Base-by-base conservation (phyloP, 2,797 vertebrate species). In the Chromobotia macracanthus region DNA sequence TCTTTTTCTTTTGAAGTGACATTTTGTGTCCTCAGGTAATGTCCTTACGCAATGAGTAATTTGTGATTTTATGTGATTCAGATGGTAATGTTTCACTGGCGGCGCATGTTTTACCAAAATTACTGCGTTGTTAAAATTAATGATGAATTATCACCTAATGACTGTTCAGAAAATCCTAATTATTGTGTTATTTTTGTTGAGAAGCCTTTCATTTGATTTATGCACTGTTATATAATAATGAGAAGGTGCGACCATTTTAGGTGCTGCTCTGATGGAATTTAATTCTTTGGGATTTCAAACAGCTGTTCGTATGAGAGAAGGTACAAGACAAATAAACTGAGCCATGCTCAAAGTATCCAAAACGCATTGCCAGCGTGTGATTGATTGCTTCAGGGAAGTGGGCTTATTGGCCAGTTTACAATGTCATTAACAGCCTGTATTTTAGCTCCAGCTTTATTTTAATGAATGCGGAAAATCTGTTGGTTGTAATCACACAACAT, bases 381-480 rank as follows among this genome's bases (percentile, higher is more conserved):
- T 89, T 86, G 85, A 89, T 88, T 86, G 80, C 86, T 87, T 81
- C 82, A 89, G 85, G 88, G 82, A 87, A 80, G 77, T 69, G 71
- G 75, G 83, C 66, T 87, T 86, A 85, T 87, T 90, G 87, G 89
- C 87, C 83, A 85, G 80, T 89, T 89, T 89, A 88, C 87, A 89
- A 90, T 84, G 87, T 87, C 84, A 86, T 84, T 87, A 86, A 73
- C 75, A 82, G 65, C 73, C 77, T 79, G 65, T 83, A 81, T 87
- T 82, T 82, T 75, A 75, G 81, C 85, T 87, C 80, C 74, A 70
- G 75, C 83, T 82, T 84, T 84, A 81, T 72, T 84, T 84, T 90
- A 89, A 89, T 90, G 88, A 89, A 89, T 90, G 86, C 86, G 66
- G 77, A 78, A 87, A 88, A 88, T 88, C 81, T 88, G 82, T 89